phyloP scores from a whole-genome alignment of 2,113 vertebrate genomes.

The Indicator indicator region DNA sequence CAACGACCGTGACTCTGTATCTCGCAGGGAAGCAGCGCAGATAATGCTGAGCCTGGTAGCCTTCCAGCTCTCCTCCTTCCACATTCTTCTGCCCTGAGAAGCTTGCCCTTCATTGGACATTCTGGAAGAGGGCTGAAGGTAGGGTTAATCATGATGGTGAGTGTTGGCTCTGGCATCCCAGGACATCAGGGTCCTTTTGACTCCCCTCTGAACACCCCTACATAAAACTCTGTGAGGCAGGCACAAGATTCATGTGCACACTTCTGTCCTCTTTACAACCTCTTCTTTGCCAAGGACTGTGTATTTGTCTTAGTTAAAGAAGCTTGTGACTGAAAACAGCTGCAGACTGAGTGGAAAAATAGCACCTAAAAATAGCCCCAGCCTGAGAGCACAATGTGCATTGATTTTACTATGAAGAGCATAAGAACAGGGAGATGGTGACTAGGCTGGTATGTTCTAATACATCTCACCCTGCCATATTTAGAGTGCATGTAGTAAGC shows the following conservation, averaged over 20 bases:
- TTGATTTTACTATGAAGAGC: slow-evolving; percentile 68
- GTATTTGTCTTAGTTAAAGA: slow-evolving; percentile 64
- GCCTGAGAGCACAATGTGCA: slow-evolving; percentile 66
- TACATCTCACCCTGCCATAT: slow-evolving; percentile 66
- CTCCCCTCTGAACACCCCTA: background rate
- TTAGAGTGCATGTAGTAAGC: slow-evolving; percentile 69
- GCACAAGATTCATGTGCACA: slow-evolving; percentile 22
- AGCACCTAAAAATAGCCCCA: slow-evolving; percentile 73
- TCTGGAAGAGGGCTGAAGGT: background rate
- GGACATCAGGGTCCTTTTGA: background rate
- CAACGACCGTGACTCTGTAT: background rate
- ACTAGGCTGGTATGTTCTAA: slow-evolving; percentile 71
- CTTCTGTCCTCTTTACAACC: slow-evolving; percentile 52
- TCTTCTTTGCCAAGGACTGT: slow-evolving; percentile 66
- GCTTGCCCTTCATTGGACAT: background rate
- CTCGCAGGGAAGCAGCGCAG: background rate
- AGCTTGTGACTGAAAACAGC: slow-evolving; percentile 78
- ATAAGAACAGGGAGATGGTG: slow-evolving; percentile 63
- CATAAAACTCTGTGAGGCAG: background rate
- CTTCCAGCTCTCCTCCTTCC: slow-evolving; percentile 3
- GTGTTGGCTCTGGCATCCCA: background rate
- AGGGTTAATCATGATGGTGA: background rate
- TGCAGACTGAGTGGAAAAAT: slow-evolving; percentile 76
- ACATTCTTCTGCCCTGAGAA: background rate
- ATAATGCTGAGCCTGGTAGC: background rate